Evolutionary conservation across 1,140 invertebrate genomes (phyloP).

Genomic region (Drosophila pruinosa): DNA sequence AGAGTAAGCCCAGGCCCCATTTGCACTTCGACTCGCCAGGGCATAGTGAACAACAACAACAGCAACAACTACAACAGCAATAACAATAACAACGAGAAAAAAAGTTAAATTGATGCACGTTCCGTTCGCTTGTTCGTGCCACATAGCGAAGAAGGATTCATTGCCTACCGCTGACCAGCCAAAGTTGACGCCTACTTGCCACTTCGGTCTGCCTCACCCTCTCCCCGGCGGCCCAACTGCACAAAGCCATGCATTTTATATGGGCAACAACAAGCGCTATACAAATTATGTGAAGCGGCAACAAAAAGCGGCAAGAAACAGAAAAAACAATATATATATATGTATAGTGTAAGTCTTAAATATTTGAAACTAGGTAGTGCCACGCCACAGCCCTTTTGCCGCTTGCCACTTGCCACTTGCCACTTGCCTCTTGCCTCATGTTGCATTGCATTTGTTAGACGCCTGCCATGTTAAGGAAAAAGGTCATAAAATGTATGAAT

Average conservation of each 20-base stretch:
- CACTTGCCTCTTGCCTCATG: background rate
- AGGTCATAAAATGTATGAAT: conserved; percentile 80
- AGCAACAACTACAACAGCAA: background rate
- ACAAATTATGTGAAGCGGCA: conserved; percentile 72
- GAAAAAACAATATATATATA: conserved; percentile 24
- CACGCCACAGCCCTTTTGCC: conserved; percentile 12
- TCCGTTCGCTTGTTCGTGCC: conserved; percentile 24
- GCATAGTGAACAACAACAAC: conserved; percentile 28
- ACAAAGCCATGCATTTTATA: conserved; percentile 75
- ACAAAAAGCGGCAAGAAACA: conserved; percentile 16
- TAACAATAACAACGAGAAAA: conserved; percentile 1
- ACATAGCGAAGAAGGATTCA: conserved; percentile 40
- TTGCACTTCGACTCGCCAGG: conserved; percentile 28
- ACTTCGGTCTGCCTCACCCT: background rate
- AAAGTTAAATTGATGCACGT: conserved; percentile 70
- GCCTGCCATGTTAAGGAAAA: conserved; percentile 68
- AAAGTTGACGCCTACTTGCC: conserved; percentile 49
- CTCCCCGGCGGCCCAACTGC: conserved; percentile 38
- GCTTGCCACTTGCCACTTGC: background rate
- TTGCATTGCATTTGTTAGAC: conserved; percentile 49
- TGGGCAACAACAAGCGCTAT: conserved; percentile 44
- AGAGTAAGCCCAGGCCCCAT: conserved; percentile 9
- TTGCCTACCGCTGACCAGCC: conserved; percentile 45
- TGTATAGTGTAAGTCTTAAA: conserved; percentile 71
- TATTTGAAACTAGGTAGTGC: conserved; percentile 68